Conservation (phyloP, 1,140 invertebrate genomes). For the Philotrypesis tridentata region DNA sequence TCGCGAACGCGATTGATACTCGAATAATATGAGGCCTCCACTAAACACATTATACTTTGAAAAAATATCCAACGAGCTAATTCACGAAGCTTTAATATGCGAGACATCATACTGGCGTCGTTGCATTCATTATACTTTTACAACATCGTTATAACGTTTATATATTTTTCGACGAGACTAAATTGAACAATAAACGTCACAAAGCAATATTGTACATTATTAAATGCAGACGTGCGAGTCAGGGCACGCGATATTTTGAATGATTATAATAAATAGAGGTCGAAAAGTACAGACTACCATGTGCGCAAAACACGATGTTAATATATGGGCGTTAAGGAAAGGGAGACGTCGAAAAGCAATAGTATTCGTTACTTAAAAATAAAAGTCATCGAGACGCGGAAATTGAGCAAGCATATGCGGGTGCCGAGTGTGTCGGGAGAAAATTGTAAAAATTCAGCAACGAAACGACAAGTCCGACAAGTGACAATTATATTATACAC, state of each 20-base stretch:
- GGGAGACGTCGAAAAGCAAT: not conserved
- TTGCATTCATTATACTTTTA: not conserved
- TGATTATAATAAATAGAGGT: not conserved
- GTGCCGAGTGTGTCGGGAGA: too few species aligned
- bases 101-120: too few species aligned
- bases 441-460: too few species aligned
- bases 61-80: not conserved
- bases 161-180: constrained; percentile 16
- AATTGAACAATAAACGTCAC: constrained; percentile 34
- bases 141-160: not conserved
- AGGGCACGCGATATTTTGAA: not conserved
- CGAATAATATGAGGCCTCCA: not conserved
- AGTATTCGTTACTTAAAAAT: not conserved
- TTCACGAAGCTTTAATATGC: too few species aligned
- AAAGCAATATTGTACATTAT: constrained; percentile 13
- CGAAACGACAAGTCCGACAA: not conserved
- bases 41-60: not conserved
- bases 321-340: not conserved
- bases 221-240: not conserved
- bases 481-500: too few species aligned
- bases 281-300: not conserved
- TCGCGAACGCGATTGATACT: not conserved
- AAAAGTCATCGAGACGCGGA: not conserved
- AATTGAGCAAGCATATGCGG: not conserved
- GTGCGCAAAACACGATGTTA: too few species aligned